Percentiles rank a stretch among this genome's conserved stretches.
Evolutionary conservation across 2,797 vertebrate species (phyloP).

Genomic region (Cottoperca gobio): DNA sequence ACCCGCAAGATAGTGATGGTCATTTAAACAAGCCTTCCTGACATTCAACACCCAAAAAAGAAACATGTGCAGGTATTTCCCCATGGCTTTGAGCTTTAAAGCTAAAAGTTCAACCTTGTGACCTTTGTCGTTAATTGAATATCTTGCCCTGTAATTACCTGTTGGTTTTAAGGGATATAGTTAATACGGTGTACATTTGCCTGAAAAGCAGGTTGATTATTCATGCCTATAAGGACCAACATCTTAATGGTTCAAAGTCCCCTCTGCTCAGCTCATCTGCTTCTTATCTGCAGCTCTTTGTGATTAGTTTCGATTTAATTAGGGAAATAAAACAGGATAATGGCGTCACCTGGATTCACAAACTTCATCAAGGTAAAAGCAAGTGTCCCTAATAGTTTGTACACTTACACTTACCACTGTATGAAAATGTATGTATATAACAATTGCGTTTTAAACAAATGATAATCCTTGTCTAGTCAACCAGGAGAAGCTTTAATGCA

Average conservation of each 20-base stretch:
- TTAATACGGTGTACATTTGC: background rate
- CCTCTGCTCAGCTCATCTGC: background rate
- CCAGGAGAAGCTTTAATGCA: background rate
- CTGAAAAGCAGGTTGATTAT: background rate
- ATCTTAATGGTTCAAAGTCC: background rate
- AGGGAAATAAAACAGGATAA: background rate
- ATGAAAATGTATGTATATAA: background rate
- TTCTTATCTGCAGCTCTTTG: slow-evolving; percentile 1
- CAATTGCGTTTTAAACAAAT: background rate
- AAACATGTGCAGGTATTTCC: slow-evolving; percentile 14
- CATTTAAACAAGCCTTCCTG: background rate
- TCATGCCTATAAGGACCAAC: background rate
- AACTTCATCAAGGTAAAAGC: background rate
- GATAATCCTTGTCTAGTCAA: background rate
- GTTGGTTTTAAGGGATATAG: background rate
- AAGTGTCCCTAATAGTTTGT: background rate
- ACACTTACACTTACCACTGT: background rate
- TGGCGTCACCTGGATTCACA: background rate
- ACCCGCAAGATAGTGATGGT: too few relatives aligned
- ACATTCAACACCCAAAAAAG: slow-evolving; percentile 11
- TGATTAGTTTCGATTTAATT: slow-evolving; percentile 3
- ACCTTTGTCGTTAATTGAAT: slow-evolving; percentile 22
- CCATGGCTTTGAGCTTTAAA: background rate
- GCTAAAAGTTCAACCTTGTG: slow-evolving; percentile 26
- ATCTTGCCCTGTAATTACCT: background rate